A percentile compares a stretch with the other conserved stretches of the same genome.
These are phyloP conservation scores for Ginglymostoma cirratum DNA, from an alignment of 2,113 vertebrate genomes.

Conservation along the genomic window DNA sequence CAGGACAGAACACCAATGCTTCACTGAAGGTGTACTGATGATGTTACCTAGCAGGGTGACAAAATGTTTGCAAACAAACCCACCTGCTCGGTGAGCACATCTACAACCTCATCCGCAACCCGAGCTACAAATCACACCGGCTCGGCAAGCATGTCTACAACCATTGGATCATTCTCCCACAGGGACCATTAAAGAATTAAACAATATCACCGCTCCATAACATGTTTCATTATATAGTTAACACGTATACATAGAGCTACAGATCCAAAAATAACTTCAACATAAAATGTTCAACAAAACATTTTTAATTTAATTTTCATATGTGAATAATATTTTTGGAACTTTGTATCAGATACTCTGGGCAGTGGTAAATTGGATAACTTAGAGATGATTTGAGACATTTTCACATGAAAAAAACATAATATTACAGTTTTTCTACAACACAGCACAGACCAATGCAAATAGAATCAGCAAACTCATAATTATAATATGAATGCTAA, in stretches of 20 bases:
- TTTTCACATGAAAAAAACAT: neutral
- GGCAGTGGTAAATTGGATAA: neutral
- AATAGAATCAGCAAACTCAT: neutral
- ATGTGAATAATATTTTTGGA: neutral
- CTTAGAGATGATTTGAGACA: neutral
- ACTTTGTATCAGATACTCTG: neutral
- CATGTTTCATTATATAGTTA: neutral
- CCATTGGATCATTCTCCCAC: neutral
- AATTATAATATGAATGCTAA: neutral
- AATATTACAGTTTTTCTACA: neutral
- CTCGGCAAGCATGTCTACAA: too few relatives aligned
- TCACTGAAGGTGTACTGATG: too few relatives aligned
- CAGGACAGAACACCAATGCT: too few relatives aligned
- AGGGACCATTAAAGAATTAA: neutral
- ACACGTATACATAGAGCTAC: neutral
- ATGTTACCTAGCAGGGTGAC: too few relatives aligned
- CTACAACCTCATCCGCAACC: too few relatives aligned
- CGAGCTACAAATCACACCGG: too few relatives aligned
- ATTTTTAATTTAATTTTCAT: neutral
- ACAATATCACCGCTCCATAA: neutral
- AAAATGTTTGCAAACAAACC: too few relatives aligned
- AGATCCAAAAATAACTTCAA: neutral
- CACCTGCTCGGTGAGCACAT: too few relatives aligned
- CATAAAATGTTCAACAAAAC: slow-evolving; percentile 14
- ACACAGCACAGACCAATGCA: neutral